Evolutionary conservation across 2,888 invertebrate species (phyloP).

Genomic region (Pseudococcus jackbeardsleyi): DNA sequence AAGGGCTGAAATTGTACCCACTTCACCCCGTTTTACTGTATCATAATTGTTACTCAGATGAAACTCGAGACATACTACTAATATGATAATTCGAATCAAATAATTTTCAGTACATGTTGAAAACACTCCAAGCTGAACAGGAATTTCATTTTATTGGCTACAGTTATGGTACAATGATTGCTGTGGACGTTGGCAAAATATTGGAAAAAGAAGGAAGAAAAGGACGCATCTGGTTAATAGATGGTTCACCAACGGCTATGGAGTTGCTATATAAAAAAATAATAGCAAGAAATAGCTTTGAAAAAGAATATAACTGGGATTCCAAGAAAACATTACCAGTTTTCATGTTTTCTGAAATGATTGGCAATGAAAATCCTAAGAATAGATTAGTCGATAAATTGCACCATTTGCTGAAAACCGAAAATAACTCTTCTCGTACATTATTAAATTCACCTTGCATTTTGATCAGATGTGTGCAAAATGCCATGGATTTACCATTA

Average conservation of each 20-base stretch:
- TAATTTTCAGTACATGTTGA: neutral
- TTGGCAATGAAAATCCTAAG: neutral
- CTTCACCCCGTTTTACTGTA: too few species aligned
- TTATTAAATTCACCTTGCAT: neutral
- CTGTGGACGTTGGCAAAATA: neutral
- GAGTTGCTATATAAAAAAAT: neutral
- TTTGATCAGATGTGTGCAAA: neutral
- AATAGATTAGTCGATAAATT: neutral
- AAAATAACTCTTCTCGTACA: neutral
- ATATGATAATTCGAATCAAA: too few species aligned
- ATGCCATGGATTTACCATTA: neutral
- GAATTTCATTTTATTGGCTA: neutral
- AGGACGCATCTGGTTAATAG: neutral
- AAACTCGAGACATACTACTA: too few species aligned
- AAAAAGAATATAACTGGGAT: slow-evolving; percentile 74
- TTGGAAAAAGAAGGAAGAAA: neutral
- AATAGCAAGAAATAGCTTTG: slow-evolving; percentile 68
- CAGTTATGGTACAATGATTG: neutral
- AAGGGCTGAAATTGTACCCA: too few species aligned
- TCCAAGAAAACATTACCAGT: slow-evolving; percentile 68
- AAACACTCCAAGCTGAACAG: neutral
- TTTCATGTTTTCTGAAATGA: neutral
- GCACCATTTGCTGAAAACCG: neutral
- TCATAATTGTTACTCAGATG: too few species aligned
- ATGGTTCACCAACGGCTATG: neutral